phyloP scores from a whole-genome alignment of 2,797 vertebrate species.

The Mormyrops attenuatus region DNA sequence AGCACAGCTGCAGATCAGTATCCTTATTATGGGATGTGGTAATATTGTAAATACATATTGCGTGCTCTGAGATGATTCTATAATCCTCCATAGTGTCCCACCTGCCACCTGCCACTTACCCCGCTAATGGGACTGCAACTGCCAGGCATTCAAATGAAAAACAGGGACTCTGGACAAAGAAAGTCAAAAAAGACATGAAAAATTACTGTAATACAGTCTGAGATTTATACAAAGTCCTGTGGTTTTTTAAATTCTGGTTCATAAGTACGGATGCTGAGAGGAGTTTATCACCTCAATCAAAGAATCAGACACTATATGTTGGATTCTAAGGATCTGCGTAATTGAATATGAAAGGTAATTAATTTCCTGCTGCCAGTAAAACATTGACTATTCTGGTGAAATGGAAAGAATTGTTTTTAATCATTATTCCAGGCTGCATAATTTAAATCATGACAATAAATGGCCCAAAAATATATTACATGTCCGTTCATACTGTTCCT shows the following conservation, averaged over 20 bases:
- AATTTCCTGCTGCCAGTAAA: conserved; percentile 9
- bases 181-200: background rate
- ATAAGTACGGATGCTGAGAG: background rate
- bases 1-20: background rate
- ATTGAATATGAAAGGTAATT: conserved; percentile 11
- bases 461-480: background rate
- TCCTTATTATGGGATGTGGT: background rate
- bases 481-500: background rate
- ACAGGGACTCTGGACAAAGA: background rate
- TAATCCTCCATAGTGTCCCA: background rate
- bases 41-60: background rate
- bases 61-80: background rate
- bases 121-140: background rate
- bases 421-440: background rate
- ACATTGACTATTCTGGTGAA: background rate
- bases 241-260: background rate
- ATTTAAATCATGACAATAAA: conserved; percentile 7
- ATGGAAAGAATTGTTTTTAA: conserved; percentile 1
- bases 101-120: background rate
- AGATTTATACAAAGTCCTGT: background rate
- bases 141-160: background rate
- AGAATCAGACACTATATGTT: background rate
- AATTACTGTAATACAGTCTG: background rate
- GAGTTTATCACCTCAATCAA: background rate
- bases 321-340: background rate